These are phyloP conservation scores for Mactromeris polynyma DNA, from an alignment of 2,888 invertebrate genomes.

Conservation along the genomic window DNA sequence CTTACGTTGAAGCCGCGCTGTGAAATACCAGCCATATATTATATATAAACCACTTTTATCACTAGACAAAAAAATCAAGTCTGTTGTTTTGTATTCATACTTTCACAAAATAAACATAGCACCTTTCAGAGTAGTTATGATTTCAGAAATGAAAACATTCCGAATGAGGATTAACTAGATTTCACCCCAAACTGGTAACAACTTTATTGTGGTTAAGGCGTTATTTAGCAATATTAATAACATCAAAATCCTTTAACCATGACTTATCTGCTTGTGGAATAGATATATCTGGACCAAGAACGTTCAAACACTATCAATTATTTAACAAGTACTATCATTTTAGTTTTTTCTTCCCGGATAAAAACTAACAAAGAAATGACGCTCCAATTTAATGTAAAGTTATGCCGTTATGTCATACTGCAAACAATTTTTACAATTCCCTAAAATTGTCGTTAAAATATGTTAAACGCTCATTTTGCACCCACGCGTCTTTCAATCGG, in stretches of 20 bases:
- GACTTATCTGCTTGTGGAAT: neutral
- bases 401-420: neutral
- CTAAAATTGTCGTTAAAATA: neutral
- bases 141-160: constrained; percentile 5
- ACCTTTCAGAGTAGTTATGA: neutral
- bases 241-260: neutral
- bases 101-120: neutral
- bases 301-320: neutral
- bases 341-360: neutral
- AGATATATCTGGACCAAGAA: neutral
- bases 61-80: neutral
- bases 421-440: neutral
- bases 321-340: neutral
- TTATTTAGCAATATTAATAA: neutral
- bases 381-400: neutral
- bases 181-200: neutral
- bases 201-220: neutral
- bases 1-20: no score
- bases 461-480: neutral
- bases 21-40: no score
- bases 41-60: no score
- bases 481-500: neutral
- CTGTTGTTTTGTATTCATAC: neutral
- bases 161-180: neutral
- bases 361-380: neutral